Percentiles rank a stretch among this genome's conserved stretches.
Conservation (phyloP, 2,888 invertebrate species). For the Orthosia cruda region DNA sequence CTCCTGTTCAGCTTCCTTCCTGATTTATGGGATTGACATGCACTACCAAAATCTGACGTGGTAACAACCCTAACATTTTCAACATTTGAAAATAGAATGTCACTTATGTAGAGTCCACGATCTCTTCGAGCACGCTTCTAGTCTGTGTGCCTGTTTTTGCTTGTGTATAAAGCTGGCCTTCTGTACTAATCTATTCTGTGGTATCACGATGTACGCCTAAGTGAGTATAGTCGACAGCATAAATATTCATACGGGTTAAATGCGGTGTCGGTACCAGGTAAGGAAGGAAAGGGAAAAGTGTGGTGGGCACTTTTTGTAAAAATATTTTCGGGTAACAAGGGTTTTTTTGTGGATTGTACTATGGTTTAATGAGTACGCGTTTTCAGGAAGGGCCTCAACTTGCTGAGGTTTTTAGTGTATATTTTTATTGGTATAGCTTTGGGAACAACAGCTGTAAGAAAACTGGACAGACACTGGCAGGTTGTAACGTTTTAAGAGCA, state of each 20-base stretch:
- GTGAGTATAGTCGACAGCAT: slow-evolving; percentile 53
- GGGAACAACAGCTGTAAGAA: no score
- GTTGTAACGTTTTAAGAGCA: no score
- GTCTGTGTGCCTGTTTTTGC: no score
- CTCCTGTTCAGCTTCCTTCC: no score
- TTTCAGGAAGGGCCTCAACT: background rate
- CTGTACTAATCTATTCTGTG: slow-evolving; percentile 2
- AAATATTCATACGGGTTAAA: slow-evolving; percentile 64
- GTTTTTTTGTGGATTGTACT: slow-evolving; percentile 14
- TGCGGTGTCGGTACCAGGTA: slow-evolving; percentile 42
- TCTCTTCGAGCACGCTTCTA: no score
- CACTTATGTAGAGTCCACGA: no score
- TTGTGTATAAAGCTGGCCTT: background rate
- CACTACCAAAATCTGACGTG: no score
- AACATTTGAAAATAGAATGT: no score
- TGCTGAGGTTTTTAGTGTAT: background rate
- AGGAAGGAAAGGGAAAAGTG: slow-evolving; percentile 35
- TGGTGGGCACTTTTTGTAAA: slow-evolving; percentile 13
- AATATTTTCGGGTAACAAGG: slow-evolving; percentile 24
- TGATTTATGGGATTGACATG: no score
- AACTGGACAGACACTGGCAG: no score
- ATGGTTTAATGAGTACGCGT: slow-evolving; percentile 1
- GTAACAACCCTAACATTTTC: no score
- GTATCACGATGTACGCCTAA: slow-evolving; percentile 12
- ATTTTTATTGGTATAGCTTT: background rate